Percentiles rank a stretch among this genome's conserved stretches.
These are phyloP conservation scores for Dasyprocta punctata DNA, from an alignment of 2,113 vertebrate species.

Conservation along the genomic window DNA sequence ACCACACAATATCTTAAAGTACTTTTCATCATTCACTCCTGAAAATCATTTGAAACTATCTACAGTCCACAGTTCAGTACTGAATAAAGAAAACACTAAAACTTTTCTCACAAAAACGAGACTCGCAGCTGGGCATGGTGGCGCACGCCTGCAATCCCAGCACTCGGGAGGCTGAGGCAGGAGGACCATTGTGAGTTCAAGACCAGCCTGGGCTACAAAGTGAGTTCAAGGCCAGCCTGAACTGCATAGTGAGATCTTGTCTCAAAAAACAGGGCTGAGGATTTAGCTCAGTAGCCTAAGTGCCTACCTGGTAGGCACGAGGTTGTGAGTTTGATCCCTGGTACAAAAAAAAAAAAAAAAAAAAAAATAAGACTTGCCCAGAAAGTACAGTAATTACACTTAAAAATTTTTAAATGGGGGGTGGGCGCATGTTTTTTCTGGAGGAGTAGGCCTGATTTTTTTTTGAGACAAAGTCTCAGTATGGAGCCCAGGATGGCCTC, in stretches of 20 bases:
- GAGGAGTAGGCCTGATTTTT: neutral
- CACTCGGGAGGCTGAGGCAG: no score
- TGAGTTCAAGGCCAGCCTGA: no score
- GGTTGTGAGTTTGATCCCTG: no score
- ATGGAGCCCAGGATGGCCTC: neutral
- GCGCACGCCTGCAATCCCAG: no score
- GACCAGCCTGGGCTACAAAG: no score
- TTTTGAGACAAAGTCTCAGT: neutral
- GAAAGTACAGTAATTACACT: neutral
- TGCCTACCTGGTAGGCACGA: no score
- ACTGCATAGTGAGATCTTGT: no score
- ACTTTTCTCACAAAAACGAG: conserved; percentile 37
- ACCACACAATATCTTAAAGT: conserved; percentile 17
- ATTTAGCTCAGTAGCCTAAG: no score
- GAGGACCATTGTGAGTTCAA: no score
- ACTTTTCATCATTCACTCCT: neutral
- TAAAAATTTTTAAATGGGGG: conserved; percentile 6
- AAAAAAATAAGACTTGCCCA: conserved; percentile 31
- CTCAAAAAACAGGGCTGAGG: no score
- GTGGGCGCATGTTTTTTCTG: neutral
- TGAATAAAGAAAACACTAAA: conserved; percentile 42
- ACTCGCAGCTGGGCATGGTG: no score
- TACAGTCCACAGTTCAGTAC: neutral
- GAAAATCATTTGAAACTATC: conserved; percentile 23
- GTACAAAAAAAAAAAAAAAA: no score